Conservation (phyloP, 2,797 vertebrate species). For the Hypotaenidia philippensis region DNA sequence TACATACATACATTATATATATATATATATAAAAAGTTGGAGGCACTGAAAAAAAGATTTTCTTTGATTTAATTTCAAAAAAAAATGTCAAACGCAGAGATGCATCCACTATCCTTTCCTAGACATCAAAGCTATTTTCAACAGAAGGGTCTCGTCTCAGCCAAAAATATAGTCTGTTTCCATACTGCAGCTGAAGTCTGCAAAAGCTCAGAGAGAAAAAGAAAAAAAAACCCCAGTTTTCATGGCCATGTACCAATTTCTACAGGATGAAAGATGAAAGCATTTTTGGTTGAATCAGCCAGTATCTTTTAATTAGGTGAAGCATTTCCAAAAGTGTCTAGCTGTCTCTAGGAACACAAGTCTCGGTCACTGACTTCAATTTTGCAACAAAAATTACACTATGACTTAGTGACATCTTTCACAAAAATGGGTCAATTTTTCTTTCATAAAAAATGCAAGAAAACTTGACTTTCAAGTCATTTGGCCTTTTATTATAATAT, state of each 20-base stretch:
- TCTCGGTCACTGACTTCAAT: slow-evolving; percentile 47
- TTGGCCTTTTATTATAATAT: slow-evolving; percentile 72
- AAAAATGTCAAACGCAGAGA: slow-evolving; percentile 28
- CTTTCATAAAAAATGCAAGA: slow-evolving; percentile 71
- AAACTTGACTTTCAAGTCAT: slow-evolving; percentile 67
- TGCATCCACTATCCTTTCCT: slow-evolving; percentile 21
- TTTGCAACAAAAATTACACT: slow-evolving; percentile 56
- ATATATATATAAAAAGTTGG: not conserved
- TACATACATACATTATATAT: not conserved
- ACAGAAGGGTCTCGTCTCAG: slow-evolving; percentile 55
- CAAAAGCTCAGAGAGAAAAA: slow-evolving; percentile 44
- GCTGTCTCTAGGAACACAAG: slow-evolving; percentile 50
- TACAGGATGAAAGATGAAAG: slow-evolving; percentile 66
- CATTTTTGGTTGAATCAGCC: slow-evolving; percentile 47
- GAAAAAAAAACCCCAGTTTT: not conserved
- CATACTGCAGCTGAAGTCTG: slow-evolving; percentile 51
- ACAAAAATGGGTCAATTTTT: slow-evolving; percentile 61
- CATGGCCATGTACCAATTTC: slow-evolving; percentile 63
- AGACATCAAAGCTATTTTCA: slow-evolving; percentile 66
- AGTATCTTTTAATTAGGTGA: slow-evolving; percentile 58
- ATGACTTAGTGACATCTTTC: slow-evolving; percentile 57
- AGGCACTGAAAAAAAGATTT: slow-evolving; percentile 11
- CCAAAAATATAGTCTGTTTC: slow-evolving; percentile 67
- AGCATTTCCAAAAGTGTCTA: slow-evolving; percentile 48
- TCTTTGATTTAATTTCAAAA: slow-evolving; percentile 57